These are phyloP conservation scores for Copidosoma aretas DNA, from an alignment of 2,888 invertebrate genomes.

Conservation along the genomic window DNA sequence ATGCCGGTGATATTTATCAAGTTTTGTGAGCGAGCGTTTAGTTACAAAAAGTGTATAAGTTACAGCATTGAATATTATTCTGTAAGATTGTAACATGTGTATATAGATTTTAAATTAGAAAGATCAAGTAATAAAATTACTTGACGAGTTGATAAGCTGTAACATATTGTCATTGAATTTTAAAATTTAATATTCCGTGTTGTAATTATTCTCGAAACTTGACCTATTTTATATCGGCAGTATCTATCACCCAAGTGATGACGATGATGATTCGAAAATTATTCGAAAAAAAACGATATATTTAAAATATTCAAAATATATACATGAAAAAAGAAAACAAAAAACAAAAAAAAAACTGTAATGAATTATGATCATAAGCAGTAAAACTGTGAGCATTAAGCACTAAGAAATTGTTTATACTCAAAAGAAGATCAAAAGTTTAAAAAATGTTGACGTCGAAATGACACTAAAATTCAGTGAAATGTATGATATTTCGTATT, in stretches of 20 bases:
- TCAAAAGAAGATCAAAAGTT: background rate
- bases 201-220: conserved; percentile 16
- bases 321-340: conserved; percentile 16
- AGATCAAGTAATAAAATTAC: background rate
- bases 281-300: conserved; percentile 10
- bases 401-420: background rate
- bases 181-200: conserved; percentile 10
- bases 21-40: conserved; percentile 12
- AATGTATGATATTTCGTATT: background rate
- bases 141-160: background rate
- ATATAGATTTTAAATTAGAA: background rate
- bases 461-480: background rate
- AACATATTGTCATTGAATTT: background rate
- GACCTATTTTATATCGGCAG: conserved; percentile 18
- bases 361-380: too few species aligned
- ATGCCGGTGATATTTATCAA: background rate
- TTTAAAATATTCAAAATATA: conserved; percentile 16
- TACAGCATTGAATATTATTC: background rate
- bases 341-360: conserved; percentile 36
- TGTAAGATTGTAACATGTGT: background rate
- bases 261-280: conserved; percentile 7
- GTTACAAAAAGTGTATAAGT: conserved; percentile 5
- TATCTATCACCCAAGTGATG: conserved; percentile 20
- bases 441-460: conserved; percentile 2
- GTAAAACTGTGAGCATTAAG: too few species aligned